phyloP scores from a whole-genome alignment of 2,113 vertebrate species.

The Tiliqua scincoides region DNA sequence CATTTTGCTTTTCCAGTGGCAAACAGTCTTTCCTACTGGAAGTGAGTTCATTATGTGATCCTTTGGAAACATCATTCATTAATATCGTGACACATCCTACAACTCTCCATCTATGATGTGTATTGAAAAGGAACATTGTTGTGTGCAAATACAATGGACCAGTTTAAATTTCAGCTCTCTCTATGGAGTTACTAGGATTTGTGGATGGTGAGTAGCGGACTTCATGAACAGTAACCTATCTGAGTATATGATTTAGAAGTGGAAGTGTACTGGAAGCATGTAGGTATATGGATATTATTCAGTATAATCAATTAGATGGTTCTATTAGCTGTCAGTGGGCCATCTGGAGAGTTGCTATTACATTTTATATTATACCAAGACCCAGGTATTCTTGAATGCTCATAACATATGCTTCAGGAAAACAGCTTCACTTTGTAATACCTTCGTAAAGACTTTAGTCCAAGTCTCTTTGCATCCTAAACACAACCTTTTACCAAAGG shows the following conservation, averaged over 20 bases:
- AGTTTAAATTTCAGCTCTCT: fast-evolving
- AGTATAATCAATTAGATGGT: not conserved
- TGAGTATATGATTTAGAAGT: not conserved
- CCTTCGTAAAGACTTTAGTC: not conserved
- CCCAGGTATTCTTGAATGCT: not conserved
- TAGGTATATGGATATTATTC: not conserved
- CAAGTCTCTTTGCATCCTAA: not conserved
- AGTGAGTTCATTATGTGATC: conserved; percentile 59
- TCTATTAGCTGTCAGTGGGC: not conserved
- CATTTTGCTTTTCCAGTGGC: conserved; percentile 35
- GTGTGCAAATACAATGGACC: conserved; percentile 47
- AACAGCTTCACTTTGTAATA: not conserved
- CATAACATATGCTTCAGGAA: not conserved
- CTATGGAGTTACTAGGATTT: not conserved
- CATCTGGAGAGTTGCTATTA: not conserved
- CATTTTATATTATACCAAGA: not conserved
- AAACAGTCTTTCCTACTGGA: conserved; percentile 66
- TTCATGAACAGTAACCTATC: not conserved
- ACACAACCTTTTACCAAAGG: not conserved
- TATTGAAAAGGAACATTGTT: conserved; percentile 50
- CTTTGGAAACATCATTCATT: conserved; percentile 64
- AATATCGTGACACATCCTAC: conserved; percentile 42
- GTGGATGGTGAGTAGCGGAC: not conserved
- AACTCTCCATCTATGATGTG: conserved; percentile 50
- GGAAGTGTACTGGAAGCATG: not conserved